phyloP scores from a whole-genome alignment of 2,888 invertebrate genomes.

The Epinotia ramella region DNA sequence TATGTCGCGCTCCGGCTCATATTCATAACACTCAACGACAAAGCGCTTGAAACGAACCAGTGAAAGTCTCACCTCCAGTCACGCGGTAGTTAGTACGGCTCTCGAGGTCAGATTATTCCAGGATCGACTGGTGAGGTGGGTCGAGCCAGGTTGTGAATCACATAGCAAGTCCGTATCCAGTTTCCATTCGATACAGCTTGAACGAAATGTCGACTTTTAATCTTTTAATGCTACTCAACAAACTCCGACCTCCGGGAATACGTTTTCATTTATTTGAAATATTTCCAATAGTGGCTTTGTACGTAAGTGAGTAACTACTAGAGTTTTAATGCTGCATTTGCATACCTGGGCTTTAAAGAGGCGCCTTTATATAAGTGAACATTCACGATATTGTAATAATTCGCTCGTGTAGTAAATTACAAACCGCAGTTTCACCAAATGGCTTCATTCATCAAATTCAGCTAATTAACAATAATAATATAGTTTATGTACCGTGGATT shows the following conservation, averaged over 20 bases:
- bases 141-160: neutral
- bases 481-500: too few species aligned
- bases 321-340: slow-evolving; percentile 2
- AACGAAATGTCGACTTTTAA: slow-evolving; percentile 82
- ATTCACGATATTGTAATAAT: too few species aligned
- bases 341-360: neutral
- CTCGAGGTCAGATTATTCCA: neutral
- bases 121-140: neutral
- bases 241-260: slow-evolving; percentile 69
- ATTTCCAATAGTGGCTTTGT: slow-evolving; percentile 49
- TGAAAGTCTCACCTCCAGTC: neutral
- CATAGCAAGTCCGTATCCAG: slow-evolving; percentile 69
- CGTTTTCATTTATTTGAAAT: slow-evolving; percentile 65
- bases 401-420: too few species aligned
- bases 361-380: too few species aligned
- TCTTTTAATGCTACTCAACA: slow-evolving; percentile 84
- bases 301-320: slow-evolving; percentile 1
- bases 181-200: slow-evolving; percentile 78
- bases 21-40: neutral
- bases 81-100: neutral
- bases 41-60: neutral
- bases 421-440: too few species aligned
- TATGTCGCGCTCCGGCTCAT: slow-evolving; percentile 68
- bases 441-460: too few species aligned
- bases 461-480: too few species aligned